Percentiles rank a stretch among this genome's conserved stretches.
These are phyloP conservation scores for Pseudobourletiella spinata DNA, from an alignment of 1,140 invertebrate genomes.

Conservation along the genomic window DNA sequence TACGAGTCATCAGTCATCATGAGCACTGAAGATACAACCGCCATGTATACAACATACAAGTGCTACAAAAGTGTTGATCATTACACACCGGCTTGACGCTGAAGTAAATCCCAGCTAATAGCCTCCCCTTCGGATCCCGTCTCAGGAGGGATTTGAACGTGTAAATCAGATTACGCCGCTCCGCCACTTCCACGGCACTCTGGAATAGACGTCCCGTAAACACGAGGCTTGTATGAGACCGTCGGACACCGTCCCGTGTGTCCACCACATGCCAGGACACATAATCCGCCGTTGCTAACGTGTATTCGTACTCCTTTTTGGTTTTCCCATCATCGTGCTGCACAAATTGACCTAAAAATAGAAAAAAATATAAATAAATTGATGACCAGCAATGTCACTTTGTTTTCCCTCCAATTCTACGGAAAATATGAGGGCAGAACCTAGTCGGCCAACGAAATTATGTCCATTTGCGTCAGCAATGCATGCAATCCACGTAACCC, in stretches of 20 bases:
- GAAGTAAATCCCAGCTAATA: slow-evolving; percentile 75
- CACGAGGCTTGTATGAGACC: slow-evolving; percentile 51
- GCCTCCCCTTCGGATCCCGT: slow-evolving; percentile 66
- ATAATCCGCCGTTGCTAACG: slow-evolving; percentile 55
- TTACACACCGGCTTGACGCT: slow-evolving; percentile 42
- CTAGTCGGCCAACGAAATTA: no score
- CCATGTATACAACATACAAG: no score
- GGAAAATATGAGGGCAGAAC: background rate
- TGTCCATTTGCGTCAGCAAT: no score
- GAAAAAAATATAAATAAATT: background rate
- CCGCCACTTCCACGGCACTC: slow-evolving; percentile 72
- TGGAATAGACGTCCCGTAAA: slow-evolving; percentile 67
- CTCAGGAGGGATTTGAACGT: slow-evolving; percentile 72
- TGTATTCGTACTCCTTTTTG: slow-evolving; percentile 73
- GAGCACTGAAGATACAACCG: no score
- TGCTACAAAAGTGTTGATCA: background rate
- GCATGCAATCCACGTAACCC: no score
- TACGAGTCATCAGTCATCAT: no score
- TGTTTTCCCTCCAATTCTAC: no score
- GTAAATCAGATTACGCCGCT: slow-evolving; percentile 78
- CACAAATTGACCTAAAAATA: slow-evolving; percentile 62
- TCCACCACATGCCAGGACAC: slow-evolving; percentile 66
- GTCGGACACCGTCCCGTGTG: slow-evolving; percentile 24
- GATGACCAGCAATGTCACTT: no score
- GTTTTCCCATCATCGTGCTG: slow-evolving; percentile 62